Percentiles rank a stretch among this genome's conserved stretches.
These are phyloP conservation scores for Chydorus sphaericus DNA, from an alignment of 2,888 invertebrate species.

Conservation along the genomic window DNA sequence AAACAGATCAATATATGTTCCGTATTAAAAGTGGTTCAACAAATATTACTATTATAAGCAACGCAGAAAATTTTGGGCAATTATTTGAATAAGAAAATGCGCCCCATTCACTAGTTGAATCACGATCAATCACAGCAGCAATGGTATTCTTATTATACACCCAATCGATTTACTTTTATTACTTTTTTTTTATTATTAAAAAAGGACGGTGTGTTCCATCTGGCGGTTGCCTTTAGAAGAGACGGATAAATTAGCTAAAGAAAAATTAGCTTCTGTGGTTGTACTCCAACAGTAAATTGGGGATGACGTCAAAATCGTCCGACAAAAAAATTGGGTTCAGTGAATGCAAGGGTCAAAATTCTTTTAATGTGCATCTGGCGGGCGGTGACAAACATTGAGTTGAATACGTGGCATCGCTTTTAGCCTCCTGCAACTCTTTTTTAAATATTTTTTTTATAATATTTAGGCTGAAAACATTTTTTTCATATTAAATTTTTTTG, in stretches of 20 bases:
- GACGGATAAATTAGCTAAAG: slow-evolving; percentile 81
- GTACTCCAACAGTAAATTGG: slow-evolving; percentile 89
- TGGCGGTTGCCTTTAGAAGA: slow-evolving; percentile 92
- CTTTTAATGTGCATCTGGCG: no score
- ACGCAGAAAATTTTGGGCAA: slow-evolving; percentile 53
- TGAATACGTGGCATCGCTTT: no score
- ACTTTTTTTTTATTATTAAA: slow-evolving; percentile 13
- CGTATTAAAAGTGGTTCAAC: no score
- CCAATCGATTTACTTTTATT: not conserved
- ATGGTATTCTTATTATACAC: slow-evolving; percentile 42
- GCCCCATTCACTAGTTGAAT: slow-evolving; percentile 82
- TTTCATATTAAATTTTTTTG: no score
- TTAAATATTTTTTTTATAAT: no score
- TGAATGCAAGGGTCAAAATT: no score
- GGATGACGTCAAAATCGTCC: slow-evolving; percentile 74
- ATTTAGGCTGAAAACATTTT: no score
- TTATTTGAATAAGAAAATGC: slow-evolving; percentile 83
- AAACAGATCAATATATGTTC: no score
- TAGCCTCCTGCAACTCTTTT: no score
- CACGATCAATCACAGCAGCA: slow-evolving; percentile 77
- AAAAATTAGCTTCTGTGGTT: slow-evolving; percentile 81
- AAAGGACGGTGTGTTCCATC: slow-evolving; percentile 96
- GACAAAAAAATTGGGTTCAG: slow-evolving; percentile 77
- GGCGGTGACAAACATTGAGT: no score
- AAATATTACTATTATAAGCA: no score